Evolutionary conservation across 2,797 vertebrate genomes (phyloP).

Genomic region (Brachymystax lenok): DNA sequence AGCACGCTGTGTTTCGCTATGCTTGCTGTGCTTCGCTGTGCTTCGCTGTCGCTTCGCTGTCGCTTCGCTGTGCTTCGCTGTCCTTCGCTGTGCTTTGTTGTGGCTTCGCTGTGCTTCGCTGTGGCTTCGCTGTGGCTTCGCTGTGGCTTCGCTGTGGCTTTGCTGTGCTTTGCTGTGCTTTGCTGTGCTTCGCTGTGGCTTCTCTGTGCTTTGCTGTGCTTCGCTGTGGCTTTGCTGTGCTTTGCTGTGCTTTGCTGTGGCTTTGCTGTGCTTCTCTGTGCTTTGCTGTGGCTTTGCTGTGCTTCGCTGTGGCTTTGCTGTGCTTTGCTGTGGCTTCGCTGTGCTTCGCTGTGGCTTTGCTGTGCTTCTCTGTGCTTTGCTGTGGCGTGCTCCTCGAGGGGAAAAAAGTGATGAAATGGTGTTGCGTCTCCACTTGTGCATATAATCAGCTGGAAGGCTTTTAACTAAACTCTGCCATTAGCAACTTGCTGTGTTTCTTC

Average conservation of each 20-base stretch:
- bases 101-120: too few species aligned
- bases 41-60: not conserved
- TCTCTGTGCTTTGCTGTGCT: not conserved
- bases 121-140: too few species aligned
- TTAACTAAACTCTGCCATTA: constrained; percentile 71
- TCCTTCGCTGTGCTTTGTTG: too few species aligned
- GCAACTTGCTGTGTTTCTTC: constrained; percentile 66
- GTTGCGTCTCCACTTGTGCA: constrained; percentile 28
- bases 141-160: constrained; percentile 16
- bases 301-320: constrained; percentile 24
- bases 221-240: constrained; percentile 22
- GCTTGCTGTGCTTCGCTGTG: not conserved
- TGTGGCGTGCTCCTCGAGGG: constrained; percentile 24
- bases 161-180: too few species aligned
- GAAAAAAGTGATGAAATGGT: constrained; percentile 11
- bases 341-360: constrained; percentile 3
- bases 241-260: constrained; percentile 8
- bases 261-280: constrained; percentile 21
- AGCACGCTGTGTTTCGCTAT: constrained; percentile 1
- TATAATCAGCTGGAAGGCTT: constrained; percentile 59
- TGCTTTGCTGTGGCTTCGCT: constrained; percentile 14
- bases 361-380: not conserved
- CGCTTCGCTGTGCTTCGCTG: too few species aligned
- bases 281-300: too few species aligned
- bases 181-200: not conserved